Percentiles rank a stretch among this genome's conserved stretches.
Conservation (phyloP, 2,797 vertebrate species). For the Spinibarbus caldwelli region DNA sequence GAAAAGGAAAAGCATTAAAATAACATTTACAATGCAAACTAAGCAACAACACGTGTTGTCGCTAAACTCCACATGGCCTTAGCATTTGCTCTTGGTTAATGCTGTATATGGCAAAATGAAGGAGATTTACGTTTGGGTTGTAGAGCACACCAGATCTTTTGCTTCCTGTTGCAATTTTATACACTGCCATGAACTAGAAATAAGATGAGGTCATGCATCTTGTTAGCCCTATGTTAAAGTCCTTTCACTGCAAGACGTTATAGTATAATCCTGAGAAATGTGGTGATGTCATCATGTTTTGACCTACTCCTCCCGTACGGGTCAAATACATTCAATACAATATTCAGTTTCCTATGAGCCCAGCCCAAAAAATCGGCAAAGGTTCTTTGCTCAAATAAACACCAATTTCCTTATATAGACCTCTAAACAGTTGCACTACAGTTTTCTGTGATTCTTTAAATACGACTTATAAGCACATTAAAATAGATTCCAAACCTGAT, state of each 20-base stretch:
- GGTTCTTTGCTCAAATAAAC: not conserved
- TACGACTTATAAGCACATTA: constrained; percentile 1
- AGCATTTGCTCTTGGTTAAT: not conserved
- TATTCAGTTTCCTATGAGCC: constrained; percentile 29
- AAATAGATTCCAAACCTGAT: constrained; percentile 17
- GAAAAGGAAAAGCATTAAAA: not conserved
- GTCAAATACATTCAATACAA: constrained; percentile 28
- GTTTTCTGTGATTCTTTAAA: not conserved
- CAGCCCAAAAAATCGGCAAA: constrained; percentile 4
- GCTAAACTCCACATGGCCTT: not conserved
- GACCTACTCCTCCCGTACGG: constrained; percentile 33
- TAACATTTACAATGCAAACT: constrained; percentile 39
- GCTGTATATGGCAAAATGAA: not conserved
- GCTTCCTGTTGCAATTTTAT: constrained; percentile 12
- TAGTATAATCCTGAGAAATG: constrained; percentile 33
- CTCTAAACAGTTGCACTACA: not conserved
- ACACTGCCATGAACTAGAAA: not conserved
- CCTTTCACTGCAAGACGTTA: not conserved
- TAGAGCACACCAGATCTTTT: not conserved
- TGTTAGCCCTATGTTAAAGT: not conserved
- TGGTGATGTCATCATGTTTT: constrained; percentile 38
- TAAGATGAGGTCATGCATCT: not conserved
- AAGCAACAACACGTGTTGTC: not conserved
- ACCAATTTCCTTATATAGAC: constrained; percentile 4
- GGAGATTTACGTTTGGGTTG: not conserved